phyloP scores from a whole-genome alignment of 2,888 invertebrate genomes.

The Rhyacophila evoluta region DNA sequence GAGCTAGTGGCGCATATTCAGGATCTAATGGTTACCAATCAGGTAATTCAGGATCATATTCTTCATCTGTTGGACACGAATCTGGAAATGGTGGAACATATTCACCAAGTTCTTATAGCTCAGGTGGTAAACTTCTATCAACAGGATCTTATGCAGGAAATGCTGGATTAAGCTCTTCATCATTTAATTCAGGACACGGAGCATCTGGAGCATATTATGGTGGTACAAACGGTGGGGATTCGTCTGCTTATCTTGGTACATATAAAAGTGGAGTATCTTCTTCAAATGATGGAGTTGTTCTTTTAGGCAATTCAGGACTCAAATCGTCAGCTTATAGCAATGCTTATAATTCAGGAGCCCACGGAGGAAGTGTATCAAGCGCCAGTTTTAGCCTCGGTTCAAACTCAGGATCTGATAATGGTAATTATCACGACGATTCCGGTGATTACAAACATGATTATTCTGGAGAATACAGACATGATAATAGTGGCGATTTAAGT shows the following conservation, averaged over 20 bases:
- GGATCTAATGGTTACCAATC: not conserved
- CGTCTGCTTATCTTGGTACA: not conserved
- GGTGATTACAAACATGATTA: conserved; percentile 68
- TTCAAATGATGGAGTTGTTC: not conserved
- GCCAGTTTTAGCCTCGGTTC: conserved; percentile 26
- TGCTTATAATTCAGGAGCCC: not conserved
- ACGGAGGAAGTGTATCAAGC: conserved; percentile 32
- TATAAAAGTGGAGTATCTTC: conserved; percentile 5
- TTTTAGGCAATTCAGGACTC: conserved; percentile 1
- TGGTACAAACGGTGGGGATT: not conserved
- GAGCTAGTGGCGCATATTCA: not conserved
- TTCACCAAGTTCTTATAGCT: not conserved
- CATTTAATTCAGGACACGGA: not conserved
- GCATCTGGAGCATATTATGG: conserved; percentile 1
- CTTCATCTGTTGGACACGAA: not conserved
- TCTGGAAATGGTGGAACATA: conserved; percentile 17
- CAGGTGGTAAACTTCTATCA: conserved; percentile 5
- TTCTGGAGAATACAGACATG: conserved; percentile 63
- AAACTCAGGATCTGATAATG: conserved; percentile 56
- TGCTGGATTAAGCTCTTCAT: not conserved
- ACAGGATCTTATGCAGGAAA: not conserved
- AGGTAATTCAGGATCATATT: not conserved
- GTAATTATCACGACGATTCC: conserved; percentile 67
- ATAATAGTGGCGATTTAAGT: conserved; percentile 64
- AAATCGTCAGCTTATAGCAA: conserved; percentile 29